A percentile compares a stretch with the other conserved stretches of the same genome.
Evolutionary conservation across 2,797 vertebrate genomes (phyloP).

Genomic region (Orientallactaga sibirica): DNA sequence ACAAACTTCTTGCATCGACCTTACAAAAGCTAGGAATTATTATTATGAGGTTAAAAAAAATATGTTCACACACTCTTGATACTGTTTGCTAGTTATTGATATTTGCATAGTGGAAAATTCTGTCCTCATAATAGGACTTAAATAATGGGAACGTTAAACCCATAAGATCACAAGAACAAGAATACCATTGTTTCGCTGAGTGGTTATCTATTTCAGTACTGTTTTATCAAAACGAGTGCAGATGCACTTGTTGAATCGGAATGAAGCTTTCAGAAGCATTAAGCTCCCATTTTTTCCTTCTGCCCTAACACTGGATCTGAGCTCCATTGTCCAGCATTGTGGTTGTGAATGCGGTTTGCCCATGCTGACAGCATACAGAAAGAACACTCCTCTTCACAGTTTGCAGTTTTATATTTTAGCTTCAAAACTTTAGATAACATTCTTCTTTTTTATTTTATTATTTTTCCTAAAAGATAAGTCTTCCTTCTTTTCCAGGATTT

Average conservation of each 20-base stretch:
- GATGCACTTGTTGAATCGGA: no score
- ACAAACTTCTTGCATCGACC: neutral
- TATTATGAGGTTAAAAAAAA: neutral
- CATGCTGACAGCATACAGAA: no score
- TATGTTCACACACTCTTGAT: neutral
- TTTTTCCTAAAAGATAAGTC: neutral
- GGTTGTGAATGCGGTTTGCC: no score
- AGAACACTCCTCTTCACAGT: no score
- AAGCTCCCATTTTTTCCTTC: no score
- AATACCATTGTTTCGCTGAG: neutral
- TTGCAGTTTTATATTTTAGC: no score
- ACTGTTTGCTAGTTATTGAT: neutral
- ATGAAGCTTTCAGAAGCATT: no score
- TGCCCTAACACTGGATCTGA: no score
- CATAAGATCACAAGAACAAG: neutral
- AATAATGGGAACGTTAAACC: neutral
- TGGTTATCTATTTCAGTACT: neutral
- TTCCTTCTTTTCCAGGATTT: neutral
- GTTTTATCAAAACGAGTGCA: no score
- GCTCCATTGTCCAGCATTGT: no score
- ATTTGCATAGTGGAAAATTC: neutral
- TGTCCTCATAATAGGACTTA: neutral
- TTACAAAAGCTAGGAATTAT: neutral
- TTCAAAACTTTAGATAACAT: no score
- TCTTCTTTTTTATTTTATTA: no score